Evolutionary conservation across 1,140 invertebrate species (phyloP), one percentile per base, ranked within the genome.

Genomic region (Antheraea pernyi): DNA sequence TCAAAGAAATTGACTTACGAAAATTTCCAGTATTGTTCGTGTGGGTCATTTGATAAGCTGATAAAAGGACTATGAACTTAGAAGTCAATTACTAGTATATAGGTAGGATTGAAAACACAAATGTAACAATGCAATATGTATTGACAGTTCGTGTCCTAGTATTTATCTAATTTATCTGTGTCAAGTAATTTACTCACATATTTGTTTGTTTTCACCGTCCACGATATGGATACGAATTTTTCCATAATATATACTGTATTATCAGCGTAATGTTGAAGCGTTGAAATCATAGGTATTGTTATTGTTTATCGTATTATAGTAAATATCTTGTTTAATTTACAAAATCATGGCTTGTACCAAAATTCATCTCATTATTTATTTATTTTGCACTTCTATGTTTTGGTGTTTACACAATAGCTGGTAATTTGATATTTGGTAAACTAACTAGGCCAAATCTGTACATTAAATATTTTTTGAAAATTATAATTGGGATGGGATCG

Each of bases 171-270:
- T 46, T 62, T 69, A 74, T 74, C 72, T 61, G 18, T 74, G 70
- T 68, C 75, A 76, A 65, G 61, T 53, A 53, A 53, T 74, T 74
- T 70, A 74, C 64, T 62, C 68, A 36, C 60, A 65, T 58, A 53
- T 16, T 53, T 65, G 59, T 75, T 78, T 74, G 67, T 77, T 77
- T 74, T 53, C 46, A 74, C 73, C 60, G 68, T 37, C 37, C 68
- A 13, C 13, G 46, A 69, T 73, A 73, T 16, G 60, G 62, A 59
- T 70, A 70, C 62, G 71, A 75, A 75, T 72, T 78, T 78, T 73
- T 78, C 73, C 74, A 70, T 72, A 64, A 69, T 62, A 63, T 59
- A 19, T 22, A 30, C 22, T 30, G 22, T 30, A 67, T 65, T 48
- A 67, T 65, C 36, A 71, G 66, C 39, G 71, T 36, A 65, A 22